Conservation (phyloP, 2,888 invertebrate species). For the Auanema freiburgensis region DNA sequence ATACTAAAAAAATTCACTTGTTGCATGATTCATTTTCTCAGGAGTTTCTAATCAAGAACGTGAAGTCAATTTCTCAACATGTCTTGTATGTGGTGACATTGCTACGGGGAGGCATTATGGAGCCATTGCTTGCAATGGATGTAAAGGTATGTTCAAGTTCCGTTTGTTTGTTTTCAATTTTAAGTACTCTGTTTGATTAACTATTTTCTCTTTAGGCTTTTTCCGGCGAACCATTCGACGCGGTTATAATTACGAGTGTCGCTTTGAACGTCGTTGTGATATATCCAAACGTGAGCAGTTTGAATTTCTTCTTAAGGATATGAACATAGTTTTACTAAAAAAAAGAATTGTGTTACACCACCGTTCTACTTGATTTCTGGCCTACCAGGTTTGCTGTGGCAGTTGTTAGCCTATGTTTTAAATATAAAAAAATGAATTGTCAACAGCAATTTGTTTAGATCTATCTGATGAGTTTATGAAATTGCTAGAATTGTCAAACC, state of each 20-base stretch:
- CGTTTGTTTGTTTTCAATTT: constrained; percentile 8
- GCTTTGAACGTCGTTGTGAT: constrained; percentile 56
- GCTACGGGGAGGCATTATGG: constrained; percentile 61
- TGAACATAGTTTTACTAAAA: neutral
- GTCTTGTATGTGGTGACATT: constrained; percentile 57
- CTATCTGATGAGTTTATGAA: constrained; percentile 2
- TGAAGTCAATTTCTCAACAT: constrained; percentile 16
- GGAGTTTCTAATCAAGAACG: too few relatives aligned
- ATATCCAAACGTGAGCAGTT: constrained; percentile 57
- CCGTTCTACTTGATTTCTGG: neutral
- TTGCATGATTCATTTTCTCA: too few relatives aligned
- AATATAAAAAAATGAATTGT: constrained; percentile 3
- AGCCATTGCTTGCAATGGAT: constrained; percentile 58
- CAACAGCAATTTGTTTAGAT: too few relatives aligned
- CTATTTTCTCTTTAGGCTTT: constrained; percentile 41
- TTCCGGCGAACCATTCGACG: constrained; percentile 61
- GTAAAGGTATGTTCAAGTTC: constrained; percentile 40
- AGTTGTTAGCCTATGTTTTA: too few relatives aligned
- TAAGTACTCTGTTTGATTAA: neutral
- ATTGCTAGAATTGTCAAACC: neutral
- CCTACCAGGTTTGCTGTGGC: neutral
- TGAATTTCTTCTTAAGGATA: neutral
- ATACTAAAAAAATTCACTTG: too few relatives aligned
- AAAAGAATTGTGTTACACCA: neutral
- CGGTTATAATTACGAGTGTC: constrained; percentile 57